Conservation (phyloP, 1,140 invertebrate genomes). For the Dendroctonus valens region DNA sequence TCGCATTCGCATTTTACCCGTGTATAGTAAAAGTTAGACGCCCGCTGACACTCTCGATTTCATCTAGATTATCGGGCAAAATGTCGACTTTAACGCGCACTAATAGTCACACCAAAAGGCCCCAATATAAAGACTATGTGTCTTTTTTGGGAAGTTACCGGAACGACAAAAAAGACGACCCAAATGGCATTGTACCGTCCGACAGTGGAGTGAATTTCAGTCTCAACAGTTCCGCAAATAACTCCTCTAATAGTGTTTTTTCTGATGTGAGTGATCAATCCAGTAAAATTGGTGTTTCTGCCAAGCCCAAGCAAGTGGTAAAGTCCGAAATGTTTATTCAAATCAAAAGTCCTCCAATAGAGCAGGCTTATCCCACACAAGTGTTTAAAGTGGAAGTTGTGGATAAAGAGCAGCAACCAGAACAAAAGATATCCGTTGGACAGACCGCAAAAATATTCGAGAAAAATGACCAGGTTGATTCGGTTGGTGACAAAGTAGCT, state of each 20-base stretch:
- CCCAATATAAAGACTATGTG: constrained; percentile 42
- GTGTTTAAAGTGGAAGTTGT: constrained; percentile 15
- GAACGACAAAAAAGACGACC: constrained; percentile 39
- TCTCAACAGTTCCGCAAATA: constrained; percentile 24
- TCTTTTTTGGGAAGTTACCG: constrained; percentile 41
- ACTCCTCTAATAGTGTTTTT: constrained; percentile 34
- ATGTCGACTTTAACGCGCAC: constrained; percentile 34
- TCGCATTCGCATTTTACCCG: constrained; percentile 34
- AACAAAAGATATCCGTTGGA: constrained; percentile 14
- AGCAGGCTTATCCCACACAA: constrained; percentile 7
- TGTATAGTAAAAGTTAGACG: constrained; percentile 25
- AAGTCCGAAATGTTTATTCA: constrained; percentile 45
- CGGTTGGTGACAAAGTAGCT: not conserved
- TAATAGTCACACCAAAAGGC: constrained; percentile 28
- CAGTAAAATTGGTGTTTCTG: not conserved
- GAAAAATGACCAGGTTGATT: constrained; percentile 14
- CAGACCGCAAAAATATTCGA: constrained; percentile 25
- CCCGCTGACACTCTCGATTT: constrained; percentile 26
- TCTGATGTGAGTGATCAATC: constrained; percentile 28
- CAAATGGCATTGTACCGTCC: constrained; percentile 27
- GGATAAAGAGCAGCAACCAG: not conserved
- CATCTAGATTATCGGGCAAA: not conserved
- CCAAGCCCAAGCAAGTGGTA: constrained; percentile 21
- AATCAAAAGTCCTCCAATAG: constrained; percentile 28
- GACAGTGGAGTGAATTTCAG: constrained; percentile 38